Conservation (phyloP, 92 coral and sea anemone species). For the Pocillopora meandrina region DNA sequence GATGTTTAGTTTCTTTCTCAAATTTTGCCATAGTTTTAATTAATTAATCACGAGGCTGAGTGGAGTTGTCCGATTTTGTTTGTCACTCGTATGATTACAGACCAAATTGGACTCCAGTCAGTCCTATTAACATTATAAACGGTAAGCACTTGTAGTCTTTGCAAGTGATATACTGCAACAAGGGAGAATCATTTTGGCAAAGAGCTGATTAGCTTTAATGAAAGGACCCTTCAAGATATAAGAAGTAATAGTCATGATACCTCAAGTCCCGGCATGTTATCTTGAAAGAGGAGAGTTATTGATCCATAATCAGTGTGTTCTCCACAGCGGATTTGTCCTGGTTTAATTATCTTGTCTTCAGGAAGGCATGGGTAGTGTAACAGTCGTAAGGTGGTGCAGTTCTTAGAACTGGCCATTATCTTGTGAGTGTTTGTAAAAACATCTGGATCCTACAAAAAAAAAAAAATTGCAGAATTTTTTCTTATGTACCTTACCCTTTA, state of each 20-base stretch:
- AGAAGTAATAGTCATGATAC: background rate
- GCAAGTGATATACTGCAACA: background rate
- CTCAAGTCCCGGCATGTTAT: constrained; percentile 56
- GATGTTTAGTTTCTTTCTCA: too few species aligned
- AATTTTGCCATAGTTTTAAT: too few species aligned
- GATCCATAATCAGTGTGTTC: constrained; percentile 74
- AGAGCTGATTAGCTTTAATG: background rate
- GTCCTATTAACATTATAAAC: too few species aligned
- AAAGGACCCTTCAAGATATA: background rate
- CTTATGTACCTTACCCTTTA: background rate
- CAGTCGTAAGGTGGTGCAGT: constrained; percentile 58
- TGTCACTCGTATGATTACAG: too few species aligned
- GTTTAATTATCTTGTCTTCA: constrained; percentile 37
- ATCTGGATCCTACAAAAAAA: constrained; percentile 51
- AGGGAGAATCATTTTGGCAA: background rate
- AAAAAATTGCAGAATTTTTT: background rate
- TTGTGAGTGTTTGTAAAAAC: constrained; percentile 48
- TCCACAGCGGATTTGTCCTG: constrained; percentile 79
- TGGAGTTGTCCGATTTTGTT: too few species aligned
- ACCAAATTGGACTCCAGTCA: too few species aligned
- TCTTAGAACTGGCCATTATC: constrained; percentile 41
- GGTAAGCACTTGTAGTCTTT: too few species aligned
- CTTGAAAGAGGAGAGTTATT: constrained; percentile 60
- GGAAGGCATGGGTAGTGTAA: constrained; percentile 66
- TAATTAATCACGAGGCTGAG: too few species aligned